These are phyloP conservation scores for Diaphora mendica DNA, from an alignment of 2,888 invertebrate species.

Conservation along the genomic window DNA sequence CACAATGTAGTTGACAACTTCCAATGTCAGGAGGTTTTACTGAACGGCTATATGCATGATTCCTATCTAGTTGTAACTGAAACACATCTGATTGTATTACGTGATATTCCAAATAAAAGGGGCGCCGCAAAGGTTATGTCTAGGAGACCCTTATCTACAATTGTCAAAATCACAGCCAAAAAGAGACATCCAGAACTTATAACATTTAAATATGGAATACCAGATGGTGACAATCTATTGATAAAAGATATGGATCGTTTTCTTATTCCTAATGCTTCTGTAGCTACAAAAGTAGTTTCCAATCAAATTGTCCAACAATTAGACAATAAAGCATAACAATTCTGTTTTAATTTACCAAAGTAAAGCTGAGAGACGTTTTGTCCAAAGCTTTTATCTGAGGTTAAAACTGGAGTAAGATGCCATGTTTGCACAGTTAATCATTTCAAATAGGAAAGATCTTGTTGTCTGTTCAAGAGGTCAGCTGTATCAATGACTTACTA, in stretches of 20 bases:
- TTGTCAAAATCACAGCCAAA: constrained; percentile 98
- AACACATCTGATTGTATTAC: constrained; percentile 94
- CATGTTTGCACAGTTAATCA: neutral
- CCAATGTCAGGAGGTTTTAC: constrained; percentile 96
- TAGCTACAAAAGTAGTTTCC: constrained; percentile 95
- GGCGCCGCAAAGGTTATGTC: constrained; percentile 95
- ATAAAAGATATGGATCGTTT: constrained; percentile 97
- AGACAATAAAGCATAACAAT: constrained; percentile 66
- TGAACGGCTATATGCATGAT: constrained; percentile 95
- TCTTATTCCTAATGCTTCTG: constrained; percentile 95
- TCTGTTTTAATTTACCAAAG: neutral
- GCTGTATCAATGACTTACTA: too few relatives aligned
- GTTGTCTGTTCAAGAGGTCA: too few relatives aligned
- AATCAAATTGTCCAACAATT: constrained; percentile 90
- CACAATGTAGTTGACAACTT: constrained; percentile 95
- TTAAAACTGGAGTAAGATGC: neutral
- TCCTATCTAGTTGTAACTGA: constrained; percentile 95
- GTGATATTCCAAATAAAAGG: constrained; percentile 91
- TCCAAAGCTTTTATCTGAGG: neutral
- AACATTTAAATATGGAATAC: constrained; percentile 97
- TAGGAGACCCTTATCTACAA: constrained; percentile 94
- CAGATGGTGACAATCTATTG: constrained; percentile 91
- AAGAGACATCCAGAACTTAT: constrained; percentile 98
- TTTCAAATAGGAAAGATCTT: neutral
- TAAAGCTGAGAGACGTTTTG: neutral